Conservation (phyloP, 2,888 invertebrate species). For the Folsomia manolachei region DNA sequence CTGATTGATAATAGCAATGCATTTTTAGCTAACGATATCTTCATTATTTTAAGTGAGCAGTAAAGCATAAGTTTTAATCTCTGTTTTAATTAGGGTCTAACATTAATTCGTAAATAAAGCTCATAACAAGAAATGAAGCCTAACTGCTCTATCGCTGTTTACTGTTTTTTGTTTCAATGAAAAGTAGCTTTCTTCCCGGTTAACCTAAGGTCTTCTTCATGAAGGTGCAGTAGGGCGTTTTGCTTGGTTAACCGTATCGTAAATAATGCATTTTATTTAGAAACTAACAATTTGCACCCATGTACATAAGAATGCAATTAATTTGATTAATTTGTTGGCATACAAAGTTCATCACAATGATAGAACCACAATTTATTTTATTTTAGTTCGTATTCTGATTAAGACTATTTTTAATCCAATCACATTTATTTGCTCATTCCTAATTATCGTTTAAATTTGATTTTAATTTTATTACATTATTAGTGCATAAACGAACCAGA, state of each 20-base stretch:
- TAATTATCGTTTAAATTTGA: neutral
- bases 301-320: neutral
- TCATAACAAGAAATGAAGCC: neutral
- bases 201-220: too few species aligned
- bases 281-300: neutral
- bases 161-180: too few species aligned
- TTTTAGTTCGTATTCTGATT: neutral
- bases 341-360: neutral
- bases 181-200: too few species aligned
- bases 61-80: neutral
- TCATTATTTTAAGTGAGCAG: too few species aligned
- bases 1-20: too few species aligned
- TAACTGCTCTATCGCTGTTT: neutral
- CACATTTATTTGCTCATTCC: neutral
- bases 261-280: neutral
- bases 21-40: too few species aligned
- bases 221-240: neutral
- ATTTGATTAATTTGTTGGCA: neutral
- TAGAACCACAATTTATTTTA: too few species aligned
- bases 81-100: neutral
- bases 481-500: neutral
- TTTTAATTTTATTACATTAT: neutral
- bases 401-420: neutral
- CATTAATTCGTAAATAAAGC: neutral
- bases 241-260: neutral